Base-by-base conservation (phyloP, 2,888 invertebrate species). In the Siphlonurus alternatus region DNA sequence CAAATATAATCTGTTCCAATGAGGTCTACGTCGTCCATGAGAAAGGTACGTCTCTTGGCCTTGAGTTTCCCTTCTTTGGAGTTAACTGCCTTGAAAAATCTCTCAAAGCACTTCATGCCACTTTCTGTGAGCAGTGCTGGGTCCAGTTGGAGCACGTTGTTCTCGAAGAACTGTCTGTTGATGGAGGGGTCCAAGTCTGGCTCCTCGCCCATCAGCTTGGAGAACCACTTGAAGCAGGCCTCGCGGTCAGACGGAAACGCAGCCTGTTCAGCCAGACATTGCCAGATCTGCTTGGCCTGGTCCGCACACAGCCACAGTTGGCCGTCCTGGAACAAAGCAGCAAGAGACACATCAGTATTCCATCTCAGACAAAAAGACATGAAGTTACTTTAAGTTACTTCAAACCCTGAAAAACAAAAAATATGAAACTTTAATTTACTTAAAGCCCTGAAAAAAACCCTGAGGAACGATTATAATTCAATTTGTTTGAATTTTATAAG, bases 221-320 rank as follows among this genome's bases (percentile, higher is more conserved):
- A 93, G 78, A 96, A 97, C 97, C 97, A 97, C 71, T 93, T 90
- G 78, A 97, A 98, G 76, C 97, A 96, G 38, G 95, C 93, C 76
- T 98, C 97, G 53, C 96, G 83, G 76, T 98, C 97, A 1, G 88
- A 86, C 18, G 88, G 81, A 75, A 94, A 95, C 15, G 94, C 92
- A 15, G 95, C 94, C 72, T 87, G 87, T 74, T 95, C 95, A 1
- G 96, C 95, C 66, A 98, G 80, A 76, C 94, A 94, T 71, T 92
- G 87, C 97, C 97, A 98, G 71, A 97, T 93, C 79, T 93, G 90
- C 77, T 93, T 93, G 5, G 96, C 96, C 81, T 97, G 96, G 75
- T 94, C 93, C 59, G 94, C 93, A 75, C 95, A 95, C 68, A 97
- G 81, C 94, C 95, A 97, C 65, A 97, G 77, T 76, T 95, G 95